Base-by-base conservation (phyloP, 2,888 invertebrate genomes). In the Galeruca laticollis region DNA sequence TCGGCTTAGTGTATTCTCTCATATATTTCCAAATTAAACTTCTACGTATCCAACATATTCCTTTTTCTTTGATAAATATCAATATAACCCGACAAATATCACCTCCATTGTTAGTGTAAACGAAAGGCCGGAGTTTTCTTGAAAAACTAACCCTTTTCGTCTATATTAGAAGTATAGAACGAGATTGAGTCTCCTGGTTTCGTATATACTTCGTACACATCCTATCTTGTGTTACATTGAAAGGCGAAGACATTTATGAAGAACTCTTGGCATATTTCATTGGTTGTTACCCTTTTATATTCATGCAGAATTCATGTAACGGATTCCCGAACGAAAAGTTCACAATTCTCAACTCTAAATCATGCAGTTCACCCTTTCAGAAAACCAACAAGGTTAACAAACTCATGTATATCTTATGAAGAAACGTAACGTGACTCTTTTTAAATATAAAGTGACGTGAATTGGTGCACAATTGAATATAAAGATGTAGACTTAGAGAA, bases 391-490 rank as follows among this genome's bases (percentile, higher is more conserved):
- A 66, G 60, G 59, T 66, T 66, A 66, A 66, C 66, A 66, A 59
- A 60, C 66, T 59, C 66, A 59, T 66, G 66, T 66, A 66, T 66
- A 66, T 66, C 59, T 66, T 59, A 66, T 60, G 59, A 59, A 66
- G 37, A 37, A 49, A 6, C 51, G 51, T 51, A 60, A 66, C 66
- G 66, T 66, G 66, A 66, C 40, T 49, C 66, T 66, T 66, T 66
- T 66, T 49, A 51, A 21, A 33, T 51, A 60, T 51, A 31, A 49
- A 51, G 66, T 51, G 56, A 57, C 56, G 13, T 35, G 56, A 57
- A 54, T 54, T 57, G 56, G 35, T 57, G 15, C 54, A 54, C 54
- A 54, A 54, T 54, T 33, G 54, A 54, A 54, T 54, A 33, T 4
- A 31, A 54, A 18, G 31, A 31, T 13, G n/a, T 43, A 26, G 60